Evolutionary conservation across 1,140 invertebrate genomes (phyloP).

Genomic region (Sogatella furcifera): DNA sequence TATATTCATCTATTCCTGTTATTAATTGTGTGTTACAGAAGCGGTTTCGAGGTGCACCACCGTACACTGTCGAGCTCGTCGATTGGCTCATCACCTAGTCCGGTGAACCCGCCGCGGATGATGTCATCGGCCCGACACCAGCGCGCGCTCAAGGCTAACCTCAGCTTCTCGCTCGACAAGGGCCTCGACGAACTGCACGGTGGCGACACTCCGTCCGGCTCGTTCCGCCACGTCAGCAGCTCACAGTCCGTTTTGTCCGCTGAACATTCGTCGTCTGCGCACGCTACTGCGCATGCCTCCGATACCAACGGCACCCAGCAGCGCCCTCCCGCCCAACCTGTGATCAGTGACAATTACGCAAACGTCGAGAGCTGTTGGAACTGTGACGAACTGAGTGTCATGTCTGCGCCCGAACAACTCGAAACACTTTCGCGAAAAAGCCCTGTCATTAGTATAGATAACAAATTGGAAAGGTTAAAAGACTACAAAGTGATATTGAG

Average conservation of each 20-base stretch:
- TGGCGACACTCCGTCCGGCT: no score
- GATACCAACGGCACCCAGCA: constrained; percentile 14
- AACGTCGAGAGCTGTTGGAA: background rate
- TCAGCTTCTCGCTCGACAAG: constrained; percentile 40
- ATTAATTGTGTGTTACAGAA: constrained; percentile 5
- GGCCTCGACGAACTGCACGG: constrained; percentile 34
- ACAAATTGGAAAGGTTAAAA: background rate
- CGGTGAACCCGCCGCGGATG: constrained; percentile 26
- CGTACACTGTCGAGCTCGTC: constrained; percentile 38
- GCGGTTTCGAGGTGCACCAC: constrained; percentile 34
- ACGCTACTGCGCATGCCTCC: no score
- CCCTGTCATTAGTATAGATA: background rate
- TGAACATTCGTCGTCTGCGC: no score
- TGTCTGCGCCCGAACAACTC: background rate
- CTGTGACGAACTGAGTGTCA: background rate
- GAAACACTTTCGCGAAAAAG: background rate
- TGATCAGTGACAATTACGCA: background rate
- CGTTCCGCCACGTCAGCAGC: no score
- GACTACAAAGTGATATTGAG: no score
- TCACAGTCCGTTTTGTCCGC: no score
- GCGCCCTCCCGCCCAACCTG: background rate
- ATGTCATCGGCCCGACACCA: constrained; percentile 26
- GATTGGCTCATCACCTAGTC: constrained; percentile 30
- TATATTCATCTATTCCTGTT: no score
- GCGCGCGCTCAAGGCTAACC: constrained; percentile 27